phyloP scores from a whole-genome alignment of 2,797 vertebrate species.

The Passerculus sandwichensis region DNA sequence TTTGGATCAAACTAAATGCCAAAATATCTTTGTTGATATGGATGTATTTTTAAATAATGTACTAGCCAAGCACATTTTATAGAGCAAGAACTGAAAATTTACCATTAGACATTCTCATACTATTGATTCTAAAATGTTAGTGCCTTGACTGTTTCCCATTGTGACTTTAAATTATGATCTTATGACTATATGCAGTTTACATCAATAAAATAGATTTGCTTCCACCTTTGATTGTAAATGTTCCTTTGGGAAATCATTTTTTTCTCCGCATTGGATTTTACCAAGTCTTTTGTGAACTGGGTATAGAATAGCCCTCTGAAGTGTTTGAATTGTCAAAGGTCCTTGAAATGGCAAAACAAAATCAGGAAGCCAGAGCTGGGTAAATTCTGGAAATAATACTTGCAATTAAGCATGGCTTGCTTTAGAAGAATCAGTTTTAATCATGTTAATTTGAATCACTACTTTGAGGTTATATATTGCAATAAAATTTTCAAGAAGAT shows the following conservation, averaged over 20 bases:
- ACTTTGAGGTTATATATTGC: not conserved
- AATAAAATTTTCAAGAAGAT: not conserved
- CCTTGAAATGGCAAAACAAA: not conserved
- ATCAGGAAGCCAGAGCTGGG: accelerated
- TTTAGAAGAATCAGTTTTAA: not conserved
- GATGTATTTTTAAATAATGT: not conserved
- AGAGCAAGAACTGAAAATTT: not conserved
- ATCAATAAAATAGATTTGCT: not conserved
- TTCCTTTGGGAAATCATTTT: not conserved
- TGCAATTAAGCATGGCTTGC: not conserved
- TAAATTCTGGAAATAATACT: not conserved
- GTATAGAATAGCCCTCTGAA: not conserved
- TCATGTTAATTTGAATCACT: not conserved
- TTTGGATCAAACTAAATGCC: not conserved
- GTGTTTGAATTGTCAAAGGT: not conserved
- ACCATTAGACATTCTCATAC: not conserved
- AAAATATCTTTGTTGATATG: not conserved
- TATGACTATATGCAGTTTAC: not conserved
- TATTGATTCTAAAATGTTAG: not conserved
- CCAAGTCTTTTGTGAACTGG: not conserved
- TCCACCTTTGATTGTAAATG: not conserved
- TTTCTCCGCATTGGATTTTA: not conserved
- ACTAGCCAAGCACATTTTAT: not conserved
- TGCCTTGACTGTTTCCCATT: not conserved
- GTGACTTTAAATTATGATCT: not conserved